Evolutionary conservation across 2,113 vertebrate species (phyloP).

Genomic region (Rhinogobius similis): DNA sequence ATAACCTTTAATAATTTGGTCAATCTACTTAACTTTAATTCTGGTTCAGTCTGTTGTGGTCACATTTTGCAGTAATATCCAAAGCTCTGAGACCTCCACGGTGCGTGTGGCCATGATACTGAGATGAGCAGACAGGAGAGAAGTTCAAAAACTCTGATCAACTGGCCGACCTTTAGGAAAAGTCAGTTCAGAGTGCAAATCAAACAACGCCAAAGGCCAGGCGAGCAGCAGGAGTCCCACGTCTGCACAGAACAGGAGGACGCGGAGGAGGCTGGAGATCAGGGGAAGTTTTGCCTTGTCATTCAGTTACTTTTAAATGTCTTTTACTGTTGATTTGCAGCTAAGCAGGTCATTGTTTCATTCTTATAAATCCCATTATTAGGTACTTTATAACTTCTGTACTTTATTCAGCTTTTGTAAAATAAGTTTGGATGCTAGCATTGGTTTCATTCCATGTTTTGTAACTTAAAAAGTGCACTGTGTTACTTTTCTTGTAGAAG

Average conservation of each 20-base stretch:
- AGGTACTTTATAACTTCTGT: too few species aligned
- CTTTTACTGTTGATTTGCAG: too few species aligned
- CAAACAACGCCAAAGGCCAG: constrained; percentile 3
- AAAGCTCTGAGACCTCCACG: background rate
- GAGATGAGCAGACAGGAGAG: background rate
- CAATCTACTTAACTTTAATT: background rate
- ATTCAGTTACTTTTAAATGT: background rate
- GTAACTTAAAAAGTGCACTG: too few species aligned
- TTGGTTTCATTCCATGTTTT: too few species aligned
- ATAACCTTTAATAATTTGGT: too few species aligned
- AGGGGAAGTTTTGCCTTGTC: background rate
- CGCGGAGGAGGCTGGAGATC: background rate
- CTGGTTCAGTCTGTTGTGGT: background rate
- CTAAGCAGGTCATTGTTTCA: too few species aligned
- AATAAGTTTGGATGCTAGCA: too few species aligned
- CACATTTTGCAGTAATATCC: background rate
- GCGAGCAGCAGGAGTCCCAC: background rate
- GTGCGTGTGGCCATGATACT: background rate
- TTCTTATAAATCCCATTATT: too few species aligned
- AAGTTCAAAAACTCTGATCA: constrained; percentile 4
- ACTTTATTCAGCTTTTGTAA: too few species aligned
- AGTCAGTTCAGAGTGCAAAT: constrained; percentile 12
- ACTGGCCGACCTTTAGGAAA: constrained; percentile 9
- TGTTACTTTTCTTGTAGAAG: too few species aligned
- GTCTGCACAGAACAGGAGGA: background rate